Evolutionary conservation across 2,113 vertebrate genomes (phyloP).

Genomic region (Equus przewalskii): DNA sequence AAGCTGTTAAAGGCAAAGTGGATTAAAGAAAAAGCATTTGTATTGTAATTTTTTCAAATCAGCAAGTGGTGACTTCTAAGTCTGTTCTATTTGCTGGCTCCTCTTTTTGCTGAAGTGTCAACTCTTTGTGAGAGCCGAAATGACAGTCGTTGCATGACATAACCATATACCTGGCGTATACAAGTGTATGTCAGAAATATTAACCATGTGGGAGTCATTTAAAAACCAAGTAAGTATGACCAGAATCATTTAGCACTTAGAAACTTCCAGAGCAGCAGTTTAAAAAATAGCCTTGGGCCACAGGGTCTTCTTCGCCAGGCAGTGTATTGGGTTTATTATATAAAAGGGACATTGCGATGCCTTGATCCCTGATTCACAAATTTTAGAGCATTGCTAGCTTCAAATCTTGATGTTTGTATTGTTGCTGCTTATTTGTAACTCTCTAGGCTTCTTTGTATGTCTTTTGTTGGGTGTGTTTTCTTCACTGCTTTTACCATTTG

Average conservation of each 20-base stretch:
- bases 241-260: conserved; percentile 70
- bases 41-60: background rate
- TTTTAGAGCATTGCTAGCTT: background rate
- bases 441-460: background rate
- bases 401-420: background rate
- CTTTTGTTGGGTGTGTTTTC: background rate
- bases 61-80: background rate
- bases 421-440: background rate
- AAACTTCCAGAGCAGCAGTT: conserved; percentile 72
- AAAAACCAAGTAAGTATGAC: conserved; percentile 61
- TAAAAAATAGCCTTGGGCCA: conserved; percentile 71
- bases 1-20: background rate
- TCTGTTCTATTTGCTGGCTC: background rate
- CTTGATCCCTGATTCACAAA: conserved; percentile 47
- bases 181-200: conserved; percentile 70
- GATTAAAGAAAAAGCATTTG: background rate
- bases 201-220: conserved; percentile 71
- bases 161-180: conserved; percentile 25
- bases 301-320: conserved; percentile 55
- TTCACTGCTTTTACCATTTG: conserved; percentile 13
- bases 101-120: conserved; percentile 1
- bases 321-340: conserved; percentile 62
- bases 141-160: background rate
- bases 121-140: conserved; percentile 44
- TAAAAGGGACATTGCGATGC: background rate